Conservation (phyloP, 30 jellyfish, hydroid and myxozoan genomes). For the Pelagia noctiluca region DNA sequence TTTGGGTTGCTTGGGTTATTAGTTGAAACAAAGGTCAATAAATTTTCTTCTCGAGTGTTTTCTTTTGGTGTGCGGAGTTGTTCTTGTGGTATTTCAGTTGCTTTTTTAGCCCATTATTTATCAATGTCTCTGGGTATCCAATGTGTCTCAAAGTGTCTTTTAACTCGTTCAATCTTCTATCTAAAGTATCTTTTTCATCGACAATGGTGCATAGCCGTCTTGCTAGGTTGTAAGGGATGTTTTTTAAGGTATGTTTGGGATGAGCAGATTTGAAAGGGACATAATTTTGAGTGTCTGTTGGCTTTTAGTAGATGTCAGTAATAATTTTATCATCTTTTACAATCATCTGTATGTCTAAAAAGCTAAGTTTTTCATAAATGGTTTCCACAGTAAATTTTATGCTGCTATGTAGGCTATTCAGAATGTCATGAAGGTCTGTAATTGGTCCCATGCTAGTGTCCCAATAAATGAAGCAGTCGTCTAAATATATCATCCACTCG, state of each 20-base stretch:
- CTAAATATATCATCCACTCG: conserved; percentile 33
- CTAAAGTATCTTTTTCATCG: neutral
- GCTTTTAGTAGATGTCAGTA: neutral
- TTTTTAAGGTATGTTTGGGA: conserved; percentile 2
- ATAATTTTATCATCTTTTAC: neutral
- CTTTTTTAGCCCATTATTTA: neutral
- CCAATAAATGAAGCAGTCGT: conserved; percentile 33
- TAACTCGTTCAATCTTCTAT: neutral
- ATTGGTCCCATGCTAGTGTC: conserved; percentile 26
- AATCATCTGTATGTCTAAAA: conserved; percentile 1
- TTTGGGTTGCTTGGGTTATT: conserved; percentile 18
- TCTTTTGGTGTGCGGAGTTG: conserved; percentile 13
- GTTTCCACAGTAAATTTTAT: neutral
- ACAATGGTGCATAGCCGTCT: conserved; percentile 1
- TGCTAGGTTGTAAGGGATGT: conserved; percentile 2
- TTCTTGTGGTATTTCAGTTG: conserved; percentile 3
- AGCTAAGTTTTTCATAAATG: neutral
- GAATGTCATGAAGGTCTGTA: conserved; percentile 25
- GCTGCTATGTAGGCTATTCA: conserved; percentile 1
- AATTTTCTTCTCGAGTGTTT: neutral
- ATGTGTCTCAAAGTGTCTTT: neutral
- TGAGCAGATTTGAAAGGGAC: neutral
- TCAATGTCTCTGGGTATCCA: neutral
- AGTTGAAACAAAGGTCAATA: conserved; percentile 1
- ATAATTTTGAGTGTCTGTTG: conserved; percentile 2